Evolutionary conservation across 2,113 vertebrate genomes (phyloP).

Genomic region (Orycteropus afer): DNA sequence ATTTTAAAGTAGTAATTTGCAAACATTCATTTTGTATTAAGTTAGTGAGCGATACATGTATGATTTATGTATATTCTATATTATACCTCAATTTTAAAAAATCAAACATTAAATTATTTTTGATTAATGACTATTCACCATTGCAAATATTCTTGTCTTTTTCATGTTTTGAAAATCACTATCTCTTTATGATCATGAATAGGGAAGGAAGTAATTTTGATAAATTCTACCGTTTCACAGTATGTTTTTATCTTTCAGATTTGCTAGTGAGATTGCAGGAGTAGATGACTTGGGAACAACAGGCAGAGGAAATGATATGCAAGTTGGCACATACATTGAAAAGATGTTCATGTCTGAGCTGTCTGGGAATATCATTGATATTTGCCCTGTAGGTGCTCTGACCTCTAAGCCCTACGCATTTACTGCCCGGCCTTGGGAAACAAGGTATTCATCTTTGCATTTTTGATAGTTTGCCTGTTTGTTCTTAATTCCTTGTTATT

Average conservation of each 20-base stretch:
- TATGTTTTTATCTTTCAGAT: constrained; percentile 85
- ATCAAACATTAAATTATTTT: background rate
- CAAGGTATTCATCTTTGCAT: constrained; percentile 88
- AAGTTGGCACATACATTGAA: constrained; percentile 98
- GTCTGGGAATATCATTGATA: constrained; percentile 97
- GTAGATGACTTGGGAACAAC: constrained; percentile 98
- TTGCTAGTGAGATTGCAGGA: constrained; percentile 97
- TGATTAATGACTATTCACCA: background rate
- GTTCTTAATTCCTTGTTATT: background rate
- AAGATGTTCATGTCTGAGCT: constrained; percentile 99
- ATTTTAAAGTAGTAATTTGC: constrained; percentile 26
- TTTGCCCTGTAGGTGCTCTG: constrained; percentile 97
- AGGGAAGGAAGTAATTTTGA: constrained; percentile 33
- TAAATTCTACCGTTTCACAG: background rate
- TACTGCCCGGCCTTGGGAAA: constrained; percentile 97
- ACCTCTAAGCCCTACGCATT: constrained; percentile 99
- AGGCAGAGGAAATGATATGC: constrained; percentile 96
- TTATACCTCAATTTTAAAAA: background rate
- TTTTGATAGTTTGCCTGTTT: constrained; percentile 31
- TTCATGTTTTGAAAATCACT: constrained; percentile 48
- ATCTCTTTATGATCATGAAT: background rate
- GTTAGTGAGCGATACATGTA: background rate
- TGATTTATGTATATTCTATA: background rate
- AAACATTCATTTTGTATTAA: constrained; percentile 6
- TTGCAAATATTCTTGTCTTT: constrained; percentile 29